These are phyloP conservation scores for Liolophura sinensis DNA, from an alignment of 1,140 invertebrate species.

Conservation along the genomic window DNA sequence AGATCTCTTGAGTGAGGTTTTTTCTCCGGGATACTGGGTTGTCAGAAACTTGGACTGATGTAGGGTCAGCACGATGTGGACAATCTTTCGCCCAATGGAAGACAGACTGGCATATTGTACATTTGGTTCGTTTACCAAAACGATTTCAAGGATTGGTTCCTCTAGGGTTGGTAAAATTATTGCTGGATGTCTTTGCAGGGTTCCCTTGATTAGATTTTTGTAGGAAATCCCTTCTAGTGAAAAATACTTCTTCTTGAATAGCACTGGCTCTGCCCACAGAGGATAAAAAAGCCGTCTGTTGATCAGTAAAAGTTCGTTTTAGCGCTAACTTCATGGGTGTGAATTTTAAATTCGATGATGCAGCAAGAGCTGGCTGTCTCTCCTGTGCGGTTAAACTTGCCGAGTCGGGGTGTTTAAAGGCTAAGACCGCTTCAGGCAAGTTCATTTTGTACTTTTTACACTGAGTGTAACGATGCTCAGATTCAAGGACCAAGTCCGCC, in stretches of 20 bases:
- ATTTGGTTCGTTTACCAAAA: conserved; percentile 3
- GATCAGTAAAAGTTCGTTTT: conserved; percentile 12
- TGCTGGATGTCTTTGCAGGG: too few species aligned
- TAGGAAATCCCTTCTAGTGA: too few species aligned
- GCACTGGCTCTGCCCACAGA: too few species aligned
- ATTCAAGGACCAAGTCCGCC: conserved; percentile 23
- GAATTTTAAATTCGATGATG: conserved; percentile 10
- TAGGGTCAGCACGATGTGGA: background rate
- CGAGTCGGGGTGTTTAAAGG: conserved; percentile 22
- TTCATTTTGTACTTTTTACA: conserved; percentile 18
- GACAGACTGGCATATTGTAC: conserved; percentile 1
- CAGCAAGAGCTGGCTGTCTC: conserved; percentile 18
- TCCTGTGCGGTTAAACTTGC: conserved; percentile 13
- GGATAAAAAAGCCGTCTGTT: background rate
- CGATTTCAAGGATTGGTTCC: background rate
- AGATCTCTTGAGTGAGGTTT: conserved; percentile 10
- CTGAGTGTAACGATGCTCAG: conserved; percentile 14
- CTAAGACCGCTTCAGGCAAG: conserved; percentile 17
- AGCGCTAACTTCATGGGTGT: conserved; percentile 14
- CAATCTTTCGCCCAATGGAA: conserved; percentile 6
- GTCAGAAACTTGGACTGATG: too few species aligned
- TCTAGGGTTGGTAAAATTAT: background rate
- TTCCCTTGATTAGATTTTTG: too few species aligned
- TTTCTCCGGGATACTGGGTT: background rate
- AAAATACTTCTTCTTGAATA: too few species aligned